Evolutionary conservation across 2,888 invertebrate species (phyloP).

Genomic region (Camptogramma bilineatum): DNA sequence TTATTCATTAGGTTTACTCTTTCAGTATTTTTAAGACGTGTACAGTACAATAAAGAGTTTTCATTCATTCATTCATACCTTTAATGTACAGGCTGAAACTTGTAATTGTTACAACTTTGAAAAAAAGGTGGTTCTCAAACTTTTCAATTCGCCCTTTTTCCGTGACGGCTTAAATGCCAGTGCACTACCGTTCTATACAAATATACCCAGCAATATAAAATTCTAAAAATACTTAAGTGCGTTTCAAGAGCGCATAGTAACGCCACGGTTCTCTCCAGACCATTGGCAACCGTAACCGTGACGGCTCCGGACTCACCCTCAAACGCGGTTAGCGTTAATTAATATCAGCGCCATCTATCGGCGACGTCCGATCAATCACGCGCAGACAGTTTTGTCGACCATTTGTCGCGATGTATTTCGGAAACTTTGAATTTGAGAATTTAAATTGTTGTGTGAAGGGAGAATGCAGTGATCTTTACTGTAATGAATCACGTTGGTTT

Average conservation of each 20-base stretch:
- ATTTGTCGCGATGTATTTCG: constrained; percentile 62
- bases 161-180: no score
- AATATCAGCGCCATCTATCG: constrained; percentile 76
- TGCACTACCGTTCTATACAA: background rate
- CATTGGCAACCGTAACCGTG: constrained; percentile 62
- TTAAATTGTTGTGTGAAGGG: constrained; percentile 1
- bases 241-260: constrained; percentile 50
- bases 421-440: constrained; percentile 22
- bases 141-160: no score
- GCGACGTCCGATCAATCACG: constrained; percentile 77
- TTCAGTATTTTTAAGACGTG: no score
- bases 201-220: background rate
- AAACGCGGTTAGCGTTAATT: constrained; percentile 67
- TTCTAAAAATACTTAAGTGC: constrained; percentile 4
- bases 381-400: constrained; percentile 60
- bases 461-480: constrained; percentile 5
- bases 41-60: no score
- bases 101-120: no score
- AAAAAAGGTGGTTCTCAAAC: no score
- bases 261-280: constrained; percentile 54
- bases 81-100: no score
- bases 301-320: constrained; percentile 50
- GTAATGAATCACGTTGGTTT: background rate
- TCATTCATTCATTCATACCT: no score
- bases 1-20: no score